These are phyloP conservation scores for Fundulus diaphanus DNA, from an alignment of 2,797 vertebrate species.

Conservation along the genomic window DNA sequence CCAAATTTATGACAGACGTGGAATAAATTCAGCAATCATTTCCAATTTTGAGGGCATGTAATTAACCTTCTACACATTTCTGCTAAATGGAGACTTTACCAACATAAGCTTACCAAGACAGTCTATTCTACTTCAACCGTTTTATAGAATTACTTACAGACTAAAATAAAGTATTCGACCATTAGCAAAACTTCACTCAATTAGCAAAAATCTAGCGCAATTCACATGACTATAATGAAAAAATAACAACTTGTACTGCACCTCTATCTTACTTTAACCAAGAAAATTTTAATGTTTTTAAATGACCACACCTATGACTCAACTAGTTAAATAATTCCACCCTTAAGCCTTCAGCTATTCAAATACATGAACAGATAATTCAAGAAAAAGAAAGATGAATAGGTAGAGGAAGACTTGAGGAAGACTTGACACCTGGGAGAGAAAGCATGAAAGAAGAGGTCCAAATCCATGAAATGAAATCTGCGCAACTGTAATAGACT, in stretches of 20 bases:
- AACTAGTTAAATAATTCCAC: background rate
- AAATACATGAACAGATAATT: too few relatives aligned
- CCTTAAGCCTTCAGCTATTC: background rate
- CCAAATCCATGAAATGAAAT: background rate
- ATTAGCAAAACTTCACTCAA: background rate
- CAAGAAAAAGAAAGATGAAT: too few relatives aligned
- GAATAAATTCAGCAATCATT: background rate
- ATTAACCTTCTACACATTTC: background rate
- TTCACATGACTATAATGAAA: too few relatives aligned
- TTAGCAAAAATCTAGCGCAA: too few relatives aligned
- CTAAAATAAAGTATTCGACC: background rate
- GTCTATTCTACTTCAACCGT: background rate
- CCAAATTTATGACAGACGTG: background rate
- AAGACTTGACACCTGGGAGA: too few relatives aligned
- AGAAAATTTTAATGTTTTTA: background rate
- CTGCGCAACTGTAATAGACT: background rate
- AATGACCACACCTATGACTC: background rate
- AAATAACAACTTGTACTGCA: too few relatives aligned
- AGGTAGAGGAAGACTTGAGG: background rate
- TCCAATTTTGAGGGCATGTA: background rate
- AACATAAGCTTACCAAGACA: too few relatives aligned
- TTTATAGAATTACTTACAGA: background rate
- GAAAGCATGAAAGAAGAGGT: background rate
- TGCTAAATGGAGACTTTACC: background rate
- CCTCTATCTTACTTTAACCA: background rate